Percentiles rank a stretch among this genome's conserved stretches.
phyloP scores from a whole-genome alignment of 2,888 invertebrate genomes.

The Pecten maximus region DNA sequence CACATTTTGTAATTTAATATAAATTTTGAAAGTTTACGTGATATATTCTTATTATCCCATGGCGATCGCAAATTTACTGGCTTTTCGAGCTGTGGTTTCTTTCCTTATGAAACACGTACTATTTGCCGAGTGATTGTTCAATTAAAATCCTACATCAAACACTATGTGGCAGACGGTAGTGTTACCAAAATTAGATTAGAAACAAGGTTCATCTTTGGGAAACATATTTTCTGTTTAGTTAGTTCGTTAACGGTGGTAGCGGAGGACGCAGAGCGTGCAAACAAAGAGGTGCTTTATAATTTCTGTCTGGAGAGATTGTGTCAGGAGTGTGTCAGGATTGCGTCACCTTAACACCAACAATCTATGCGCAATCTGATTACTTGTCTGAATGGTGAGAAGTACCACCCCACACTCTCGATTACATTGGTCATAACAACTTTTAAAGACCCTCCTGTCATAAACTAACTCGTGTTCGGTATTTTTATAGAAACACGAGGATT shows the following conservation, averaged over 20 bases:
- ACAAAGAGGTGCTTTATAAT: background rate
- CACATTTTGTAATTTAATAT: too few relatives aligned
- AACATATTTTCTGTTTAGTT: background rate
- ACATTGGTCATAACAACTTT: background rate
- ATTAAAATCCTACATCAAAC: background rate
- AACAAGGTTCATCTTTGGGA: background rate
- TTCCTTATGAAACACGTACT: too few relatives aligned
- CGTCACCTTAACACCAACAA: background rate
- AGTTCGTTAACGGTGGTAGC: background rate
- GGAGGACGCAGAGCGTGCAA: background rate
- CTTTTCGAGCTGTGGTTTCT: too few relatives aligned
- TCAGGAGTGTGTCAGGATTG: background rate
- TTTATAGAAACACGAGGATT: background rate
- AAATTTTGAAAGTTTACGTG: too few relatives aligned
- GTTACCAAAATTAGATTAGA: background rate
- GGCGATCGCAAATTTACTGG: too few relatives aligned
- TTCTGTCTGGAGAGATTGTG: conserved; percentile 3
- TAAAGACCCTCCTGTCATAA: background rate
- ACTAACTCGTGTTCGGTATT: background rate
- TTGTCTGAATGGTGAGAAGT: background rate
- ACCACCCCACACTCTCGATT: background rate
- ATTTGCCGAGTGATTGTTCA: background rate
- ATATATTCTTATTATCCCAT: too few relatives aligned
- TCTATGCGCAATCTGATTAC: background rate
- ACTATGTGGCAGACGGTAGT: background rate